Evolutionary conservation across 2,797 vertebrate species (phyloP), one percentile per base, ranked within the genome.

Genomic region (Sparus aurata): DNA sequence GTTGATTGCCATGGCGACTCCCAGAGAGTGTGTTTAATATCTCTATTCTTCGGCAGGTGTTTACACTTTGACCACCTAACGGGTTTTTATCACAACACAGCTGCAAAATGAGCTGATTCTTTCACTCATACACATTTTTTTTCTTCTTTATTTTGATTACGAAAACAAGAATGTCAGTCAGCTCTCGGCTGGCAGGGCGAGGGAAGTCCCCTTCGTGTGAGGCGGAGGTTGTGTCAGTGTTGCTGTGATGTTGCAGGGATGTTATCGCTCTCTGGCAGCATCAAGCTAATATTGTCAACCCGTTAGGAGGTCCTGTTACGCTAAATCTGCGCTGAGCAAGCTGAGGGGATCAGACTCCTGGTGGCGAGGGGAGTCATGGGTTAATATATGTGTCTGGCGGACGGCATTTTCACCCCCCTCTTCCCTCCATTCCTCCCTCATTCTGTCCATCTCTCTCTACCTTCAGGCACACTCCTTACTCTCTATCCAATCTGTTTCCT

Each of bases 341-440:
- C 87, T 91, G 87, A 87, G 77, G 75, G 86, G 92, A 93, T 94
- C 91, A 94, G 89, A 87, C 80, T 79, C 68, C 23, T 1, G 12
- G 82, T 82, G 83, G 85, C 3, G 34, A 18, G 53, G 67, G 68
- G 64, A 43, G 75, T 74, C 34, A 47, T 65, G 78, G 87, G 86
- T 89, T 92, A 89, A 93, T 90, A 79, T 87, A 86, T 85, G 84
- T 90, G 90, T 91, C 89, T 91, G 85, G 55, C 73, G 73, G 77
- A 70, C 10, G 20, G 69, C 64, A 87, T 86, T 84, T 91, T 89
- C 80, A 89, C 80, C 75, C 81, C 66, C 80, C 80, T 53, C 75
- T 73, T 73, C 65, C 47, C 64, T 60, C 47, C 43, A 69, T 55
- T 23, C 46, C 70, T 70, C 63, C 69, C 60, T 65, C 67, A 25